Evolutionary conservation across 2,113 vertebrate genomes (phyloP).

Genomic region (Brevimyrus niger): DNA sequence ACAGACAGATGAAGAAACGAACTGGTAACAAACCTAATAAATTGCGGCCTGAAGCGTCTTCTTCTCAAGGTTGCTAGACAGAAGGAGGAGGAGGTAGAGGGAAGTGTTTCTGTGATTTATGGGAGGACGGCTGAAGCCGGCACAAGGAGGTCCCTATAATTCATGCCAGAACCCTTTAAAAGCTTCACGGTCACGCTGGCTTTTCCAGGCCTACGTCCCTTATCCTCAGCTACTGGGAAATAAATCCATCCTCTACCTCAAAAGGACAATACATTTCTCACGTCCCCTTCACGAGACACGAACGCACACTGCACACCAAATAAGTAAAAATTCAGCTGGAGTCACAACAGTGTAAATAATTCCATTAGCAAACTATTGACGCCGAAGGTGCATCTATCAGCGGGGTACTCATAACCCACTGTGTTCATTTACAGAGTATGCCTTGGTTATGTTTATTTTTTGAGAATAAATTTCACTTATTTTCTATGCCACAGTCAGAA

Average conservation of each 20-base stretch:
- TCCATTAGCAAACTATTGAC: neutral
- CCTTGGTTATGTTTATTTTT: neutral
- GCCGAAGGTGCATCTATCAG: neutral
- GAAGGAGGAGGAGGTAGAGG: neutral
- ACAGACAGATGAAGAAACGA: neutral
- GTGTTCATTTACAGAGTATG: neutral
- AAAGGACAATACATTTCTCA: neutral
- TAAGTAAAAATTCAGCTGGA: neutral
- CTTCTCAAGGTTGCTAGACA: neutral
- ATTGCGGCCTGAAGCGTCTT: neutral
- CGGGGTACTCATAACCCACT: neutral
- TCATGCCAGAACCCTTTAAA: neutral
- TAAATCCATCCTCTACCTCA: neutral
- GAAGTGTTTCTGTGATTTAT: slow-evolving; percentile 9
- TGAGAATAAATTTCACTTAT: neutral
- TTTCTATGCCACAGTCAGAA: neutral
- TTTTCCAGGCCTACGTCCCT: neutral
- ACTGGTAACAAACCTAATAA: neutral
- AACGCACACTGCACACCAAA: neutral
- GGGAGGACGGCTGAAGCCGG: neutral
- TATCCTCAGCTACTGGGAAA: neutral
- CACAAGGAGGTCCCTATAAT: neutral
- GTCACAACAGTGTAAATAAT: neutral
- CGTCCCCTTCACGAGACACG: neutral
- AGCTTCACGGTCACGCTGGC: neutral